phyloP scores from a whole-genome alignment of 2,888 invertebrate genomes.

The Cephus rjabovi region DNA sequence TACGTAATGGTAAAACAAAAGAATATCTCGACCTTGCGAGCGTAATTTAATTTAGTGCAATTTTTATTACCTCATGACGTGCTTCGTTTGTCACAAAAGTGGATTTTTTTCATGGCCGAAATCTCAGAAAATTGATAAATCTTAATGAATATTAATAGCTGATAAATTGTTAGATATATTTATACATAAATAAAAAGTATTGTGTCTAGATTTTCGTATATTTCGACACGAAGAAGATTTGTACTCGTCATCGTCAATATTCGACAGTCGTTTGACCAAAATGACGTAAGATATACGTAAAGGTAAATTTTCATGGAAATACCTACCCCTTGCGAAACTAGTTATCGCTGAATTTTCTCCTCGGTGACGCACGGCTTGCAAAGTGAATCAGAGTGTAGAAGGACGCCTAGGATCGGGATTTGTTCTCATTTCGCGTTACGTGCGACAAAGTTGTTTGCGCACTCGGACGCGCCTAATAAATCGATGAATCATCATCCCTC shows the following conservation, averaged over 20 bases:
- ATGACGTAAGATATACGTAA: not conserved
- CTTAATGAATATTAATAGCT: not conserved
- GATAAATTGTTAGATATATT: not conserved
- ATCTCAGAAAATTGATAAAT: not conserved
- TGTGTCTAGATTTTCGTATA: not conserved
- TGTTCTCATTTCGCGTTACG: constrained; percentile 11
- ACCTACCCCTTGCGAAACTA: not conserved
- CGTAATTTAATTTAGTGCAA: not conserved
- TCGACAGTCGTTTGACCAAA: not conserved
- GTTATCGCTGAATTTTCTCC: not conserved
- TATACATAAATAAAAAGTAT: not conserved
- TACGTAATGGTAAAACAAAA: not conserved
- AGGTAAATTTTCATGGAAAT: not conserved
- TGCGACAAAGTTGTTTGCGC: not conserved
- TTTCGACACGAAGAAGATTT: not conserved
- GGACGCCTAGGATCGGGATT: constrained; percentile 23
- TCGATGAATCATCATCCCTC: constrained; percentile 29
- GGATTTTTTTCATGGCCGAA: not conserved
- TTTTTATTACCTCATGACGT: not conserved
- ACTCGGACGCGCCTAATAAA: constrained; percentile 24
- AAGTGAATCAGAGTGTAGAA: constrained; percentile 33
- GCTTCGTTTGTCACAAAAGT: not conserved
- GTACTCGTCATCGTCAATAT: not conserved
- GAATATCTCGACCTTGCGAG: not conserved
- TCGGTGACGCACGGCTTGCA: constrained; percentile 31